Evolutionary conservation across 2,797 vertebrate species (phyloP).

Genomic region (Triplophysa bombifrons): DNA sequence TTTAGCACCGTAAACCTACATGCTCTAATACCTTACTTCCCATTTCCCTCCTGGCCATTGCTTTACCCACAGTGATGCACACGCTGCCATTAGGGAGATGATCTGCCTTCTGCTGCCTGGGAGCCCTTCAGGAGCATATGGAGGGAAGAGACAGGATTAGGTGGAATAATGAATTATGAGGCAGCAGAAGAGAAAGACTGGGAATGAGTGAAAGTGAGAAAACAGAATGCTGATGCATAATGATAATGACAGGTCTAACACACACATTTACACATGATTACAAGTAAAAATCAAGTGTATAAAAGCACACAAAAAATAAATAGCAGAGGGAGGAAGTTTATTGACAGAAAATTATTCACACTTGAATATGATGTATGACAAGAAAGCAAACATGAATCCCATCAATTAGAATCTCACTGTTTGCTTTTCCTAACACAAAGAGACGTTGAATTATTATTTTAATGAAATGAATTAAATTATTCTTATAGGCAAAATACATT

Average conservation of each 20-base stretch:
- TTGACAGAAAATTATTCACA: background rate
- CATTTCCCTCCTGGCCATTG: background rate
- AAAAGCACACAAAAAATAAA: background rate
- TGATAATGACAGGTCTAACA: background rate
- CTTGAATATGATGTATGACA: background rate
- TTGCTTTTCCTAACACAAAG: constrained; percentile 1
- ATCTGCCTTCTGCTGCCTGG: constrained; percentile 3
- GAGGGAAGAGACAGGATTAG: constrained; percentile 4
- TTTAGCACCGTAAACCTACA: background rate
- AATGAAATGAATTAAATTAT: constrained; percentile 1
- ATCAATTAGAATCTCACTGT: background rate
- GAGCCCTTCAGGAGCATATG: constrained; percentile 40
- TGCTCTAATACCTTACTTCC: background rate
- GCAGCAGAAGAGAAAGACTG: constrained; percentile 4
- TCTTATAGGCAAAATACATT: background rate
- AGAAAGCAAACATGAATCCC: background rate
- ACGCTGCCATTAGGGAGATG: constrained; percentile 21
- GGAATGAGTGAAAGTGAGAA: constrained; percentile 18
- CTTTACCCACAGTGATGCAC: constrained; percentile 26
- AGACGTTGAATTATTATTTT: background rate
- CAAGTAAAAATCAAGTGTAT: background rate
- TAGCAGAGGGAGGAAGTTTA: background rate
- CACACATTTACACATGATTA: background rate
- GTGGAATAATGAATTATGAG: constrained; percentile 13
- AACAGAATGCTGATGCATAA: background rate